Percentiles rank a stretch among this genome's conserved stretches.
Evolutionary conservation across 2,797 vertebrate species (phyloP).

Genomic region (Sciurus vulgaris): DNA sequence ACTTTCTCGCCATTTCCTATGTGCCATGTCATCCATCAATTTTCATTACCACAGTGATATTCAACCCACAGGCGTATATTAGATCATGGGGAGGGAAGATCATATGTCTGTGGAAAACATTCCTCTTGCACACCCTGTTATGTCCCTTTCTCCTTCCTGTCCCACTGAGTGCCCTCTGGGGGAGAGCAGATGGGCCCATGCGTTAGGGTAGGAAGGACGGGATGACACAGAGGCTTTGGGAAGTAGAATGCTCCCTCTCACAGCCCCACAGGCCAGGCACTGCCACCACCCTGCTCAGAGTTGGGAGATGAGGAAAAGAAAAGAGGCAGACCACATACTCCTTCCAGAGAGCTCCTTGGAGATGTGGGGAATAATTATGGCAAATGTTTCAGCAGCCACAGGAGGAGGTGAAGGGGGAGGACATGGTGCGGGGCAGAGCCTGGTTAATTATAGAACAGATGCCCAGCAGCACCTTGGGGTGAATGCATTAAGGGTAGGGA

Average conservation of each 20-base stretch:
- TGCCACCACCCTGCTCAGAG: background rate
- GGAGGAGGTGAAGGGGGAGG: conserved; percentile 29
- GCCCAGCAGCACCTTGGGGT: conserved; percentile 79
- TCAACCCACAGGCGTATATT: background rate
- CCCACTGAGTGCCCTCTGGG: background rate
- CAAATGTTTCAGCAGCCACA: conserved; percentile 44
- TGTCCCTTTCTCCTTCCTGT: background rate
- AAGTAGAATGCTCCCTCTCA: background rate
- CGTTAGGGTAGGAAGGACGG: background rate
- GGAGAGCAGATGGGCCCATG: background rate
- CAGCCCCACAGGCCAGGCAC: background rate
- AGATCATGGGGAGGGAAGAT: background rate
- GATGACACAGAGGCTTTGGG: background rate
- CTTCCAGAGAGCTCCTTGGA: conserved; percentile 36
- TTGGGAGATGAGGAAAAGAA: background rate
- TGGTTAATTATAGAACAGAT: conserved; percentile 83
- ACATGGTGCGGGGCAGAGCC: background rate
- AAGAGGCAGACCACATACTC: background rate
- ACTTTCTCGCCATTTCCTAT: background rate
- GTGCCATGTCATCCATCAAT: background rate
- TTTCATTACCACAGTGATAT: conserved; percentile 12
- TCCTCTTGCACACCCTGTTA: background rate
- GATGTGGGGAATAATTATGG: conserved; percentile 42
- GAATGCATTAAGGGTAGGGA: conserved; percentile 73
- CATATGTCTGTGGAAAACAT: background rate